Evolutionary conservation across 2,797 vertebrate genomes (phyloP).

Genomic region (Australoheros facetus): DNA sequence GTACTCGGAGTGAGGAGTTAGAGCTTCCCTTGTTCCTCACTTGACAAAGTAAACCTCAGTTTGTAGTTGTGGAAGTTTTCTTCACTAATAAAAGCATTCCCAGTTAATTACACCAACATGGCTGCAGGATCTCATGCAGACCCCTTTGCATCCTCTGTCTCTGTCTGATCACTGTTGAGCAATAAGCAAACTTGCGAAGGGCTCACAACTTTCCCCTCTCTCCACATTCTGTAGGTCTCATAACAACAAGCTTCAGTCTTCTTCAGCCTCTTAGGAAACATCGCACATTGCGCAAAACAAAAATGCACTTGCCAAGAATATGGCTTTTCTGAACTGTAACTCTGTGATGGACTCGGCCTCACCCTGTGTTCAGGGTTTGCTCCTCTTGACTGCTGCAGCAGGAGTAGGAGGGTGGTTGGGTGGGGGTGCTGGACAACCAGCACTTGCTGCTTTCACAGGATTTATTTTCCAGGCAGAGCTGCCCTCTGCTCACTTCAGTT

Average conservation of each 20-base stretch:
- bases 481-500: constrained; percentile 34
- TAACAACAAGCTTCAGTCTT: constrained; percentile 99
- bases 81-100: constrained; percentile 64
- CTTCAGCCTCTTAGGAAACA: constrained; percentile 92
- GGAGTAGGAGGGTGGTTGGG: not conserved
- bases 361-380: not conserved
- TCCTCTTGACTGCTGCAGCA: not conserved
- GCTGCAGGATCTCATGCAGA: constrained; percentile 58
- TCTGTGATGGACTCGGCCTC: constrained; percentile 44
- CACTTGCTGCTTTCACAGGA: constrained; percentile 52
- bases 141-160: constrained; percentile 58
- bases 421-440: constrained; percentile 17
- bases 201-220: constrained; percentile 86
- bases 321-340: constrained; percentile 82
- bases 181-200: constrained; percentile 66
- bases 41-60: constrained; percentile 33
- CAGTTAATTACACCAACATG: constrained; percentile 62
- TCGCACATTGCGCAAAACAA: constrained; percentile 73
- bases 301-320: constrained; percentile 75
- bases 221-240: constrained; percentile 96
- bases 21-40: constrained; percentile 1
- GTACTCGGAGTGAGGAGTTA: constrained; percentile 8
- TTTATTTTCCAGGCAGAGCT: constrained; percentile 27
- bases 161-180: constrained; percentile 52
- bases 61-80: constrained; percentile 21